Conservation (phyloP, 2,888 invertebrate species). For the Cosmia pyralina region DNA sequence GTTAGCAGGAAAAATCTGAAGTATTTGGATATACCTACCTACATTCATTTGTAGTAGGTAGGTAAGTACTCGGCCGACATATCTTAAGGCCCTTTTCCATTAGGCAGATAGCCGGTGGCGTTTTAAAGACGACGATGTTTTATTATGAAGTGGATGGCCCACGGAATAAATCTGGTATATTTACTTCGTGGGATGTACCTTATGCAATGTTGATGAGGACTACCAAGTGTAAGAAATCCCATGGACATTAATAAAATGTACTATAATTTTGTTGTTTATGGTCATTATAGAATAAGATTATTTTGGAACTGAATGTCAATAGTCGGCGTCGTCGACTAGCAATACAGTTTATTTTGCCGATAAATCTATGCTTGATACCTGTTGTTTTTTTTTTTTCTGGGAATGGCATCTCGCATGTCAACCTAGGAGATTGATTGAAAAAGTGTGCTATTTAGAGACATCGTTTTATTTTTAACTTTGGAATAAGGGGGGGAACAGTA, state of each 20-base stretch:
- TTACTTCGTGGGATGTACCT: not conserved
- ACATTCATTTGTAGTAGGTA: constrained; percentile 7
- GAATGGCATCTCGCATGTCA: too few relatives aligned
- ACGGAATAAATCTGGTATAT: too few relatives aligned
- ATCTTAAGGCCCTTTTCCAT: constrained; percentile 7
- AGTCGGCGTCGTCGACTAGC: not conserved
- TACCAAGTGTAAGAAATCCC: not conserved
- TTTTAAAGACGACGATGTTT: constrained; percentile 16
- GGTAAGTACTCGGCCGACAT: not conserved
- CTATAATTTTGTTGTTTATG: not conserved
- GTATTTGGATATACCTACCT: not conserved
- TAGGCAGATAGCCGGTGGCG: constrained; percentile 21
- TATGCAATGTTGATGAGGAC: constrained; percentile 5
- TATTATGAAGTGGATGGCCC: constrained; percentile 3
- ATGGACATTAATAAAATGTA: not conserved
- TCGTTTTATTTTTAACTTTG: too few relatives aligned
- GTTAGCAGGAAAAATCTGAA: constrained; percentile 9
- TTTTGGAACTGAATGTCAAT: not conserved
- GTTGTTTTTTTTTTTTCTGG: too few relatives aligned
- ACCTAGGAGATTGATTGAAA: too few relatives aligned
- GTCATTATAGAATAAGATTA: too few relatives aligned
- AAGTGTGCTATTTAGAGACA: too few relatives aligned
- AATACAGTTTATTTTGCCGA: not conserved
- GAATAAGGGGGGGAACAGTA: too few relatives aligned
- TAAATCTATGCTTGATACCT: not conserved